These are phyloP conservation scores for Fulica atra DNA, from an alignment of 2,113 vertebrate genomes.

Conservation along the genomic window DNA sequence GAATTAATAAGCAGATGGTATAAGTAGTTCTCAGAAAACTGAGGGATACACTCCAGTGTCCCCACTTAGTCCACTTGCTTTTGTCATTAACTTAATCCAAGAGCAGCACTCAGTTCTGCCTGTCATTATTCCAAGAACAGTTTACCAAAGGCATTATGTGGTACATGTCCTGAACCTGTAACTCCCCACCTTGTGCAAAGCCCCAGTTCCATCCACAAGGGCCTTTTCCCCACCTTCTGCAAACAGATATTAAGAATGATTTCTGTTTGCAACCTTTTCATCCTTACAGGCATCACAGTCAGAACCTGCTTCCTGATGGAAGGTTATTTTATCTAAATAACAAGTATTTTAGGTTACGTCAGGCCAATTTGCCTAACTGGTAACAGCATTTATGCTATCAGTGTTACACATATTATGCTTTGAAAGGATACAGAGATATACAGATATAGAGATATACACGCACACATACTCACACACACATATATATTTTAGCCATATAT, in stretches of 20 bases:
- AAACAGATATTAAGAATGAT: neutral
- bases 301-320: neutral
- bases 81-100: neutral
- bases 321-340: neutral
- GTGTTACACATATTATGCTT: neutral
- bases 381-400: neutral
- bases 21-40: neutral
- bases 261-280: neutral
- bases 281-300: neutral
- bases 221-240: neutral
- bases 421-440: neutral
- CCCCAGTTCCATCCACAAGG: neutral
- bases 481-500: neutral
- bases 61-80: neutral
- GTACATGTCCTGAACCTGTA: neutral
- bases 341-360: neutral
- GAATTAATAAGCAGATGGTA: conserved; percentile 4
- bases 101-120: neutral
- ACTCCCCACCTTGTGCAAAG: neutral
- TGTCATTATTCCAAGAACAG: neutral
- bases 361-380: neutral
- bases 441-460: neutral
- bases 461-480: too few relatives aligned
- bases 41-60: neutral
- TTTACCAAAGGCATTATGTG: neutral